Evolutionary conservation across 2,888 invertebrate genomes (phyloP).

Genomic region (Archips xylosteana): DNA sequence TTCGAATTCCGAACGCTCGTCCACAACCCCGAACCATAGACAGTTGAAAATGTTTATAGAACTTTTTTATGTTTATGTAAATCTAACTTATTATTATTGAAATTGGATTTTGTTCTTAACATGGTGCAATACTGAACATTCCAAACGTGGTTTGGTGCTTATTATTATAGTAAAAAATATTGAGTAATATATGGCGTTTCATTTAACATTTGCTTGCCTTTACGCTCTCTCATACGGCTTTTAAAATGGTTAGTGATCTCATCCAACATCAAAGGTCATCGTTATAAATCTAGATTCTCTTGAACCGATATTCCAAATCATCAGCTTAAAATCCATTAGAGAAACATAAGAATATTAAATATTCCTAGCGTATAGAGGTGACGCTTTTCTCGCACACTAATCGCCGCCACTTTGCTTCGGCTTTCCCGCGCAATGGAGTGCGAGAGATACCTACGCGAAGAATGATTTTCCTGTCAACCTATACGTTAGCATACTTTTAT

Average conservation of each 20-base stretch:
- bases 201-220: constrained; percentile 69
- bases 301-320: constrained; percentile 20
- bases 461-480: background rate
- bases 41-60: constrained; percentile 47
- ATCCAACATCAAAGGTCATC: constrained; percentile 75
- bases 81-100: constrained; percentile 60
- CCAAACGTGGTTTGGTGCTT: constrained; percentile 84
- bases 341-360: background rate
- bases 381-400: background rate
- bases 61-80: constrained; percentile 56
- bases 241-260: constrained; percentile 47
- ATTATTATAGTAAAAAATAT: constrained; percentile 79
- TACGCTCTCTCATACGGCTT: constrained; percentile 58
- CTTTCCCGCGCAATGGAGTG: background rate
- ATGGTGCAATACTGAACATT: constrained; percentile 84
- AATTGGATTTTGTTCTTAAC: constrained; percentile 71
- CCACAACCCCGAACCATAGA: constrained; percentile 51
- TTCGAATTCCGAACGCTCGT: constrained; percentile 47
- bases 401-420: background rate
- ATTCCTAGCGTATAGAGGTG: constrained; percentile 1
- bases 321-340: constrained; percentile 42
- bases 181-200: constrained; percentile 74
- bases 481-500: constrained; percentile 31
- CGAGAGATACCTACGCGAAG: background rate
- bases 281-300: constrained; percentile 53